Percentiles rank a stretch among this genome's conserved stretches.
Conservation (phyloP, 2,888 invertebrate genomes). For the Idaea aversata region DNA sequence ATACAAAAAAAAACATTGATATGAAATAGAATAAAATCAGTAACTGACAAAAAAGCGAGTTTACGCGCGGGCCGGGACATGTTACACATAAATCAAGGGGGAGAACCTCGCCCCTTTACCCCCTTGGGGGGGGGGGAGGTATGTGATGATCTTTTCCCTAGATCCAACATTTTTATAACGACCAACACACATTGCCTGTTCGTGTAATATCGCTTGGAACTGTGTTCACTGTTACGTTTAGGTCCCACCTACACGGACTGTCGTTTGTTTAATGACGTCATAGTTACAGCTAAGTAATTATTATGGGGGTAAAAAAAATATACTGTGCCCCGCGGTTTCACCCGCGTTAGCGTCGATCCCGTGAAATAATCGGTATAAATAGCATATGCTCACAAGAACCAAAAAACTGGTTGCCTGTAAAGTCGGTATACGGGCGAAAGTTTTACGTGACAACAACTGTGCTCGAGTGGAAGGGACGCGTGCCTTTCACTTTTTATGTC, state of each 20-base stretch:
- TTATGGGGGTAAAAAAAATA: neutral
- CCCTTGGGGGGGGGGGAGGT: constrained; percentile 41
- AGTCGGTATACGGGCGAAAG: too few species aligned
- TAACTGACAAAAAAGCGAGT: constrained; percentile 74
- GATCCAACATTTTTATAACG: constrained; percentile 80
- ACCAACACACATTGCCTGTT: constrained; percentile 55
- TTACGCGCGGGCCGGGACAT: constrained; percentile 71
- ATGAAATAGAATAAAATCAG: constrained; percentile 67
- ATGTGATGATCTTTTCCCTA: constrained; percentile 71
- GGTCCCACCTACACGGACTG: neutral
- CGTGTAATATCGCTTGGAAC: constrained; percentile 40
- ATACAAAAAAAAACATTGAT: constrained; percentile 4
- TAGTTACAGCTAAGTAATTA: neutral
- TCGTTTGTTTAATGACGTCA: neutral
- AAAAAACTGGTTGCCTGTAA: too few species aligned
- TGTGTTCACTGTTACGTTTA: neutral
- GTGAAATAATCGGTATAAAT: too few species aligned
- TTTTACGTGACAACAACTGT: too few species aligned
- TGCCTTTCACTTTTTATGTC: too few species aligned
- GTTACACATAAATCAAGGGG: constrained; percentile 78
- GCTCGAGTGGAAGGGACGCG: too few species aligned
- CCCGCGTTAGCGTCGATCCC: too few species aligned
- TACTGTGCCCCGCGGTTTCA: too few species aligned
- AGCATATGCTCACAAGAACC: too few species aligned
- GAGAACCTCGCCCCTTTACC: constrained; percentile 49